Evolutionary conservation across 2,888 invertebrate species (phyloP), one percentile per base, ranked within the genome.

Genomic region (Trachelus troglodyta): DNA sequence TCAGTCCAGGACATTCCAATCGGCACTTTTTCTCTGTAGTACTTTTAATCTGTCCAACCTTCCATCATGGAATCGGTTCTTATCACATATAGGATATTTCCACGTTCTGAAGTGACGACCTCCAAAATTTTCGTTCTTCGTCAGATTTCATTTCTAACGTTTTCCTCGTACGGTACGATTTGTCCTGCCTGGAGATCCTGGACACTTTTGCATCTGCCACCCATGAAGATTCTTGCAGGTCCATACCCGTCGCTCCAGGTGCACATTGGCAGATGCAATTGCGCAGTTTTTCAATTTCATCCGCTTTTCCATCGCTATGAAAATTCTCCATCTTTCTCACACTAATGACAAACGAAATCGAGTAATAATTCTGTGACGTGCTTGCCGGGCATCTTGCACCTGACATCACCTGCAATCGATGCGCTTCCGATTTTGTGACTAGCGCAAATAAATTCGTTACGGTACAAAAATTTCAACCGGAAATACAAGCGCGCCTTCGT

Each of bases 261-360:
- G 77, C 74, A 74, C 77, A 35, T 69, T 77, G 73, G 77, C 77
- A 74, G 77, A 74, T 74, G 68, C 75, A 69, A 74, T 77, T 75
- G 69, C 77, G 69, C 75, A 69, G 37, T 77, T 37, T 69, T 37
- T 69, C 37, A 75, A 69, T 77, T 69, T 77, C 37, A 15, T 30
- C 33, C 73, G 76, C 37, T 75, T 77, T 78, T 73, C 75, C 73
- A 71, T 68, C 80, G 81, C 84, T 84, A 81, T 83, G 4, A 23
- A 56, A 23, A 6, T 56, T 56, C 23, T 1, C 9, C 1, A 23
- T 23, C 23, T 23, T 9, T 23, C 2, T 56, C 56, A 9, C 9
- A 56, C 1, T 6, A 2, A 1, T 56, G 23, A 56, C 2, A 6
- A 23, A 2, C 6, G 6, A 23, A 56, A 56, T 56, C 9, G 23